Base-by-base conservation (phyloP, 2,113 vertebrate genomes). In the Paralichthys olivaceus region DNA sequence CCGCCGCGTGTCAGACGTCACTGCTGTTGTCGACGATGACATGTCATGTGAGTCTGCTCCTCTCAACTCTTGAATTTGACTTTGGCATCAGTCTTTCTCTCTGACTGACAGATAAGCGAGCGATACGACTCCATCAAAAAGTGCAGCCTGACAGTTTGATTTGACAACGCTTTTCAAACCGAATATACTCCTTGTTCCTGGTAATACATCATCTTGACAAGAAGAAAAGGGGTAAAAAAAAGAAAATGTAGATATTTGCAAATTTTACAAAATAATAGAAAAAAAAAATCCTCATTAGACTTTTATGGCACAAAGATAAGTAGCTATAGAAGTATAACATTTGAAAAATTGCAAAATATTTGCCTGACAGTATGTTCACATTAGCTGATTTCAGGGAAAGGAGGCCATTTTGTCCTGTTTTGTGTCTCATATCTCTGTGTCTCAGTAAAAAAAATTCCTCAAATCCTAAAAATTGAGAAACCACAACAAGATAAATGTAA, bases 161-260 rank as follows among this genome's bases (percentile, higher is more conserved):
- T 90, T 92, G 91, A 93, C 93, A 92, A 90, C 76, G 79, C 87
- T 91, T 88, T 85, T 91, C 90, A 92, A 87, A 90, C 80, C 86
- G 90, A 93, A 92, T 91, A 93, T 84, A 89, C 86, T 91, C 76
- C 85, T 83, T 89, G 87, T 93, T 91, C 89, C 84, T 77, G 75
- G 85, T 81, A 90, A 84, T 91, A 85, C 83, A 91, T 93, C 90
- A 91, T 83, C 53, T 74, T 92, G 91, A 93, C 92, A 91, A 77
- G 87, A 74, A 60, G 82, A 75, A 79, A 81, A 87, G 77, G 84
- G 82, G 80, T 47, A 26, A 67, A 66, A 72, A 79, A 71, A 73
- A 64, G 22, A 56, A 65, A 51, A 57, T 47, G 58, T 43, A 70
- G 72, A 75, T 68, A 66, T 69, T 64, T 49, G 32, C 51, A n/a